Percentiles rank a stretch among this genome's conserved stretches.
These are phyloP conservation scores for Illadopsis cleaveri DNA, from an alignment of 2,113 vertebrate genomes.

Conservation along the genomic window DNA sequence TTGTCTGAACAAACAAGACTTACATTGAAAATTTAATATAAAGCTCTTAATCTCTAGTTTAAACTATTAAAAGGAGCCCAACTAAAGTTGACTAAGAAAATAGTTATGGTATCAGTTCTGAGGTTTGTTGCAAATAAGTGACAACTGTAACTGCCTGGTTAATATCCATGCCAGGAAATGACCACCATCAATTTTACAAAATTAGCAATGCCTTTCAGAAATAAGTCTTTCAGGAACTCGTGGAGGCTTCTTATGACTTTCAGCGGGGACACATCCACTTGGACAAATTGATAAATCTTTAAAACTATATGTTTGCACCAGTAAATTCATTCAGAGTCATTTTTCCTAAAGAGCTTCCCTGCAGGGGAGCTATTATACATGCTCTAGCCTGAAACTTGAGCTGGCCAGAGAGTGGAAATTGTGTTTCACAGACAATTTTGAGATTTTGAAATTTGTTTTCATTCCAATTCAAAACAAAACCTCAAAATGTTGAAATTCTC, in stretches of 20 bases:
- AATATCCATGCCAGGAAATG: not conserved
- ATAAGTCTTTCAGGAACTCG: not conserved
- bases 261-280: not conserved
- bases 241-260: not conserved
- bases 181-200: not conserved
- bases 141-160: not conserved
- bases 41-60: not conserved
- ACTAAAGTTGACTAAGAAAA: not conserved
- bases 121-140: not conserved
- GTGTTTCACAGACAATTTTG: conserved; percentile 56
- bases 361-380: conserved; percentile 29
- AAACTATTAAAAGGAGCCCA: not conserved
- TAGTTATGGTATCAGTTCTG: not conserved
- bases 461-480: conserved; percentile 61
- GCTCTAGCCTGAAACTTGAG: conserved; percentile 32
- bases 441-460: conserved; percentile 71
- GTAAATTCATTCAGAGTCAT: not conserved
- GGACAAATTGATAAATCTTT: not conserved
- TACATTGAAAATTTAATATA: not conserved
- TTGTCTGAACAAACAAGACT: not conserved
- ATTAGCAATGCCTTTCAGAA: not conserved
- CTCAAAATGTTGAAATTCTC: conserved; percentile 68
- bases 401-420: conserved; percentile 51
- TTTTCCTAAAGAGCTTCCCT: conserved; percentile 52
- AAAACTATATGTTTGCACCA: conserved; percentile 18